Base-by-base conservation (phyloP, 2,888 invertebrate genomes). In the Seira musarum region DNA sequence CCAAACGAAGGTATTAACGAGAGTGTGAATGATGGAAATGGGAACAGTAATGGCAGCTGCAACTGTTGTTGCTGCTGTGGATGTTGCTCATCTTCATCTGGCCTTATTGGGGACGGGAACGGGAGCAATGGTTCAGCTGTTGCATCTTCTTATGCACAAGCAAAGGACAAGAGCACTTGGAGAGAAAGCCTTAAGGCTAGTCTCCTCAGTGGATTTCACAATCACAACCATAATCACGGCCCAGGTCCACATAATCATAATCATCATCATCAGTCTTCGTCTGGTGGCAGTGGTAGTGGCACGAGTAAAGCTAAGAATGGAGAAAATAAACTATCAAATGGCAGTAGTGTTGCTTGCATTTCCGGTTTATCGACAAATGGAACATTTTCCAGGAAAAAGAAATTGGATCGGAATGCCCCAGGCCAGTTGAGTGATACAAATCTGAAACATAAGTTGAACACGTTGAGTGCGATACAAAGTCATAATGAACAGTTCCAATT, bases 331-430 rank as follows among this genome's bases (percentile, higher is more conserved):
- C n/a, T 74, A 49, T 40, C 10, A n/a, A 64, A 72, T 71, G 65
- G 65, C 24, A 53, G 35, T 19, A 40, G 66, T 60, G 74, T 66
- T 1, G 60, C 57, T 22, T 64, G 65, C 30, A 53, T 73, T 65
- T 73, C 73, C 65, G 73, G 65, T 65, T 22, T 35, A 19, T 30
- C 30, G 30, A 46, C 40, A 21, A 66, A 66, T n/a, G 78, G 78
- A n/a, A 78, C 78, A 19, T 71, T 78, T 66, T 70, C 63, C 2
- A 64, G 82, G 30, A 82, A 76, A 61, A 80, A 80, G 61, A 82
- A 82, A 57, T 35, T 82, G 76, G 82, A 80, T 19, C 49, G 80
- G 40, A 77, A 70, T 65, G 70, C 77, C 5, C 73, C 69, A 22
- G 63, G 69, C 17, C 69, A 69, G 25, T 67, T 69, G 64, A 63